Evolutionary conservation across 2,797 vertebrate species (phyloP).

Genomic region (Malacoraja senta): DNA sequence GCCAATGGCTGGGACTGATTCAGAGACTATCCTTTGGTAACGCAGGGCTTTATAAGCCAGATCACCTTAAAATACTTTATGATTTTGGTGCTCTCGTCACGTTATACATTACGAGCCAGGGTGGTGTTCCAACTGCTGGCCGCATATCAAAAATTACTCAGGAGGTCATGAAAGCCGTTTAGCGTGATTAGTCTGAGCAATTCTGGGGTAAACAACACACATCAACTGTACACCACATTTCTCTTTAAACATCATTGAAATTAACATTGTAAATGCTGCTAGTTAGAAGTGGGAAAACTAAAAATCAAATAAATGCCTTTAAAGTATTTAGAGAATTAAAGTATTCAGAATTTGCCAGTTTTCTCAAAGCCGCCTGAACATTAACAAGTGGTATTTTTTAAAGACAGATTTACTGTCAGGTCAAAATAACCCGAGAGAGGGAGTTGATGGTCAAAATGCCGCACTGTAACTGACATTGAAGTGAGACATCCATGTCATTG

Average conservation of each 20-base stretch:
- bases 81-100: constrained; percentile 48
- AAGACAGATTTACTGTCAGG: background rate
- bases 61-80: constrained; percentile 58
- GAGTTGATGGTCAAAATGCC: background rate
- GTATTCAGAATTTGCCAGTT: background rate
- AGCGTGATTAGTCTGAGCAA: constrained; percentile 17
- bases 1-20: constrained; percentile 73
- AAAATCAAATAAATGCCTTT: background rate
- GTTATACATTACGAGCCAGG: constrained; percentile 46
- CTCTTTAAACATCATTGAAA: background rate
- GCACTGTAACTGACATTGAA: background rate
- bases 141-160: constrained; percentile 45
- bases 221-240: background rate
- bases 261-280: background rate
- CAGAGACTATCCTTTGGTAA: constrained; percentile 73
- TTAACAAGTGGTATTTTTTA: background rate
- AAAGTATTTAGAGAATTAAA: background rate
- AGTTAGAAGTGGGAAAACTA: background rate
- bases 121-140: constrained; percentile 43
- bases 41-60: constrained; percentile 60
- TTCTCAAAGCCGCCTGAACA: background rate
- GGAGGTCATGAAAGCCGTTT: background rate
- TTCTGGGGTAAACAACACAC: background rate
- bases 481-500: background rate
- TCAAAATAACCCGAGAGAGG: background rate